phyloP scores from a whole-genome alignment of 2,797 vertebrate species.

The Lepus oiostolus region DNA sequence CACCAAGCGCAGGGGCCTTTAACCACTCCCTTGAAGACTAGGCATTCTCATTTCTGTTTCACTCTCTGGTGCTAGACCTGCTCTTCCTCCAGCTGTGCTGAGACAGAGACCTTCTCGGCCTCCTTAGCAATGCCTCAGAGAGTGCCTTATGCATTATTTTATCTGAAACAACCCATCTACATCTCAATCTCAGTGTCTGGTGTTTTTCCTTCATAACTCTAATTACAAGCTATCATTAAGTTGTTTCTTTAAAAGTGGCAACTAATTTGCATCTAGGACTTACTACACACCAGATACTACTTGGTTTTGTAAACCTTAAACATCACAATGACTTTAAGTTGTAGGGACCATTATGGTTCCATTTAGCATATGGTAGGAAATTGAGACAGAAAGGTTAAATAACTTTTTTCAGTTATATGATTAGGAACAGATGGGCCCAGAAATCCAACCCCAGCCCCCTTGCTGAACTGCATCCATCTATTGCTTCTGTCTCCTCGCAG shows the following conservation, averaged over 20 bases:
- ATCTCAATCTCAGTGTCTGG: background rate
- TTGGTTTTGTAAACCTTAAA: background rate
- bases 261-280: too few species aligned
- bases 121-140: rapidly evolving
- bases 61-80: background rate
- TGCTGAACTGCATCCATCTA: rapidly evolving
- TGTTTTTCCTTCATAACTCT: background rate
- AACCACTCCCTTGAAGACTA: too few species aligned
- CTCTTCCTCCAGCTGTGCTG: background rate
- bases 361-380: background rate
- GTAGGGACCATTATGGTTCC: rapidly evolving
- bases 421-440: background rate
- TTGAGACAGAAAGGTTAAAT: background rate
- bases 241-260: background rate
- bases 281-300: background rate
- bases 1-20: rapidly evolving
- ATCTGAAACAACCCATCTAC: background rate
- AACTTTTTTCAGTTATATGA: too few species aligned
- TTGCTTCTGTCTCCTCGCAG: too few species aligned
- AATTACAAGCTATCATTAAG: background rate
- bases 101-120: too few species aligned
- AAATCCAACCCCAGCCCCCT: background rate
- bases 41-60: background rate
- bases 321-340: background rate
- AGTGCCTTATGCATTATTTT: background rate